phyloP scores from a whole-genome alignment of 1,140 invertebrate genomes.

The Polypedilum vanderplanki region DNA sequence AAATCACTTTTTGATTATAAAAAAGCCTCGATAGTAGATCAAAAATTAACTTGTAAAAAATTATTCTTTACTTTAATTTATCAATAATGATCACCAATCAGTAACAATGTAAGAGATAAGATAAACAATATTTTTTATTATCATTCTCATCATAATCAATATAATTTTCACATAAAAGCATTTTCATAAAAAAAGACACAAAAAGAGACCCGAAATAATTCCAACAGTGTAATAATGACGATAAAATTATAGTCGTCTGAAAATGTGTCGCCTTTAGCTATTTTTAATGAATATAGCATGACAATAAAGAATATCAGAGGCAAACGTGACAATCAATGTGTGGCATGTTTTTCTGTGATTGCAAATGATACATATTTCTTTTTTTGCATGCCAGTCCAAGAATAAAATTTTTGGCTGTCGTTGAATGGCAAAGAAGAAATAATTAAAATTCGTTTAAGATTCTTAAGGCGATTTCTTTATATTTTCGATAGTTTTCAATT shows the following conservation, averaged over 20 bases:
- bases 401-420: background rate
- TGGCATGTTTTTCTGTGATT: conserved; percentile 1
- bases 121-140: too few relatives aligned
- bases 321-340: background rate
- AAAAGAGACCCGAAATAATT: background rate
- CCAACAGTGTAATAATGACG: conserved; percentile 11
- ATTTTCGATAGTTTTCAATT: background rate
- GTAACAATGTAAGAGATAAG: too few relatives aligned
- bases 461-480: background rate
- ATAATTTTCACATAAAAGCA: too few relatives aligned
- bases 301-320: background rate
- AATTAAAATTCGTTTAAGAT: background rate
- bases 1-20: too few relatives aligned
- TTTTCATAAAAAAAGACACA: too few relatives aligned
- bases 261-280: background rate
- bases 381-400: background rate
- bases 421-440: background rate
- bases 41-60: too few relatives aligned
- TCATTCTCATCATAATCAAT: too few relatives aligned
- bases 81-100: too few relatives aligned
- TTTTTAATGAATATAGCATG: background rate
- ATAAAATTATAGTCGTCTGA: background rate
- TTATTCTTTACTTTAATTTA: too few relatives aligned
- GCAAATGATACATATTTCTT: background rate
- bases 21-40: too few relatives aligned